Evolutionary conservation across 2,888 invertebrate species (phyloP).

Genomic region (Rhopalosiphum nymphaeae): DNA sequence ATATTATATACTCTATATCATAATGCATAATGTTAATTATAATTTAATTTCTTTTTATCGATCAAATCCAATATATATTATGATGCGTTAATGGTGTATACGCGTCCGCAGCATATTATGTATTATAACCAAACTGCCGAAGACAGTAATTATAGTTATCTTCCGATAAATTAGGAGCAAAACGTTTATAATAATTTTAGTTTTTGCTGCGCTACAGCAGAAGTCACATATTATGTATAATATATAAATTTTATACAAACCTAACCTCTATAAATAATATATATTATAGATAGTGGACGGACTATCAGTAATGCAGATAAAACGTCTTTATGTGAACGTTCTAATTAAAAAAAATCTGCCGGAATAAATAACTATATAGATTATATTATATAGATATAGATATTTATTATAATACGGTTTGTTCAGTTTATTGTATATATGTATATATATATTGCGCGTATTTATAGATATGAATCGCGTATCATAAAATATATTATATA

Average conservation of each 20-base stretch:
- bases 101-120: background rate
- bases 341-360: conserved; percentile 33
- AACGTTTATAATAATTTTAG: conserved; percentile 40
- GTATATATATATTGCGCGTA: background rate
- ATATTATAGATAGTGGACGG: background rate
- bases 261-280: background rate
- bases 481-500: conserved; percentile 33
- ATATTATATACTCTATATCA: background rate
- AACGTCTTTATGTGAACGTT: conserved; percentile 21
- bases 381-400: background rate
- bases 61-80: conserved; percentile 23
- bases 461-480: conserved; percentile 31
- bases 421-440: background rate
- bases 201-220: background rate
- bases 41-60: conserved; percentile 33
- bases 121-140: background rate
- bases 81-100: background rate
- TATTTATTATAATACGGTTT: background rate
- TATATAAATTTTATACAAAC: background rate
- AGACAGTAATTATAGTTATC: conserved; percentile 55
- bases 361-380: background rate
- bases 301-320: conserved; percentile 9
- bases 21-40: background rate
- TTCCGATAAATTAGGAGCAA: conserved; percentile 35
- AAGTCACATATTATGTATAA: background rate